Evolutionary conservation across 2,888 invertebrate species (phyloP), one percentile per base, ranked within the genome.

Genomic region (Mimachlamys varia): DNA sequence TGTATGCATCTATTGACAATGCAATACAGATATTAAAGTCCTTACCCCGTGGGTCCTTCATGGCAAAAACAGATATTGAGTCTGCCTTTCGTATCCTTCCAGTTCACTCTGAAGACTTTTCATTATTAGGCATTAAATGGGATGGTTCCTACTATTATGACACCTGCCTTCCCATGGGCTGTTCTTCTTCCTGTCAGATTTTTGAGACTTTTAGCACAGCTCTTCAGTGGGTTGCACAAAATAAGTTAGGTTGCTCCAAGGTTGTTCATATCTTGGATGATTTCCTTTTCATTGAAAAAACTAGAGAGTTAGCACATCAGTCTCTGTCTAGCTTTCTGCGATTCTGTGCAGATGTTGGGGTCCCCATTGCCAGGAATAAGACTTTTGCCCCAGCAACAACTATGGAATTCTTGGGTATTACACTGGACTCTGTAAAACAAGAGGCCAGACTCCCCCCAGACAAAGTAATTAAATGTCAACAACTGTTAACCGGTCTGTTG

Each of bases 211-310:
- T 92, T 88, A 90, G 91, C 76, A 62, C 91, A 15, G 89, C 90
- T n/a, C 49, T 92, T 13, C 37, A 92, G 33, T 91, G 92, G 91
- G 58, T 91, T 27, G 91, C 89, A 0, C 4, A 33, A 27, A 53
- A 49, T 3, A 92, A 91, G 88, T 53, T 90, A 0, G 90, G 88
- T 0, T 53, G 33, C 38, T 19, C 37, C 22, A n/a, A n/a, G 19
- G 90, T 92, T 22, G 89, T 90, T n/a, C 92, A 92, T 89, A 87
- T 92, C 15, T 49, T 91, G 2, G 92, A 92, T 90, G 92, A 91
- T 38, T 92, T 92, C 89, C 76, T 92, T 7, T 90, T 92, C 37
- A 87, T 92, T 12, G 90, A 89, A 19, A 87, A 44, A 38, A n/a
- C 89, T 7, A 33, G 37, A 3, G 76, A 58, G 7, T 1, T n/a